A percentile compares a stretch with the other conserved stretches of the same genome.
Conservation (phyloP, 2,113 vertebrate genomes). For the Centrocercus urophasianus region DNA sequence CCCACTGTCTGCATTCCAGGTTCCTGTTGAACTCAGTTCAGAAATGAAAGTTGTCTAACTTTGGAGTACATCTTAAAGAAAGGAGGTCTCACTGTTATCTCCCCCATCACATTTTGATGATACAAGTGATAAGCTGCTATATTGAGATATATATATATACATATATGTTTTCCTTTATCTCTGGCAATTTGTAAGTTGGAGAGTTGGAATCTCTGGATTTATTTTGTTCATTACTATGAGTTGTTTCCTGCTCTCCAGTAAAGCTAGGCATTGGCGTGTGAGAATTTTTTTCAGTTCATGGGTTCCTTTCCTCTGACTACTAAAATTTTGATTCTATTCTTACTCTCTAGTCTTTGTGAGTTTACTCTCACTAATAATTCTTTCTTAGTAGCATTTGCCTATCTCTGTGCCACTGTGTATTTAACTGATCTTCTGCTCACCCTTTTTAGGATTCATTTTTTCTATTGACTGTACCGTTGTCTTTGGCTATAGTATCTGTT, state of each 20-base stretch:
- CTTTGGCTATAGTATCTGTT: background rate
- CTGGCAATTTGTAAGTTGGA: background rate
- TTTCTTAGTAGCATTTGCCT: background rate
- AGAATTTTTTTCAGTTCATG: background rate
- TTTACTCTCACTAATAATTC: conserved; percentile 24
- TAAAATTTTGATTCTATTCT: conserved; percentile 11
- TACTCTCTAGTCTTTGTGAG: background rate
- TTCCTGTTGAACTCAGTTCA: background rate
- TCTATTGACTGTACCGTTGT: background rate
- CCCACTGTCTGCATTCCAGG: background rate
- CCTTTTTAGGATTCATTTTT: conserved; percentile 7
- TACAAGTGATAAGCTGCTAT: background rate
- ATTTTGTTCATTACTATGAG: background rate
- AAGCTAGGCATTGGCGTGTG: background rate
- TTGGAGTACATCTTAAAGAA: background rate
- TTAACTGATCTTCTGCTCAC: background rate
- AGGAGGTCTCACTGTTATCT: background rate
- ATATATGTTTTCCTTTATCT: background rate
- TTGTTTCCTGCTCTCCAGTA: background rate
- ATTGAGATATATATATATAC: background rate
- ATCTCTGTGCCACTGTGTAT: background rate
- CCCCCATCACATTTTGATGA: background rate
- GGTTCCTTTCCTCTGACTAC: background rate
- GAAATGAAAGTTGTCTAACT: background rate
- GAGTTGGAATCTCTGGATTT: background rate